phyloP scores from a whole-genome alignment of 2,888 invertebrate species.

The Acrocyrtus sp. region DNA sequence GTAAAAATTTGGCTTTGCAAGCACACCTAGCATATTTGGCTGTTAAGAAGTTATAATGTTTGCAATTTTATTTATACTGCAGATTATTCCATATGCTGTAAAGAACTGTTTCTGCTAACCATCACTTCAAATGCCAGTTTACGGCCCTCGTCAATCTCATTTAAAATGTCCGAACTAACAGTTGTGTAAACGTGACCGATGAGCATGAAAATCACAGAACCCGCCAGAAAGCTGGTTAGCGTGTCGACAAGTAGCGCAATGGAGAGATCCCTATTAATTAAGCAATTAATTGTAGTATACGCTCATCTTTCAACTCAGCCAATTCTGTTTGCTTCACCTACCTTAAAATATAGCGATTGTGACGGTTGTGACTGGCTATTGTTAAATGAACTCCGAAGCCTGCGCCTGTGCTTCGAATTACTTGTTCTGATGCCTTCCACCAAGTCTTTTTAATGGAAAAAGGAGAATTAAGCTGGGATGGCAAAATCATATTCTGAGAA shows the following conservation, averaged over 20 bases:
- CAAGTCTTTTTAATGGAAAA: conserved; percentile 17
- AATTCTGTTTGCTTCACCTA: not conserved
- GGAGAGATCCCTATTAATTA: conserved; percentile 14
- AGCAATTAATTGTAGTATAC: too few species aligned
- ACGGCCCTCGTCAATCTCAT: conserved; percentile 5
- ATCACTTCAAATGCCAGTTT: conserved; percentile 24
- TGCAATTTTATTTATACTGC: not conserved
- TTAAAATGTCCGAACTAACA: not conserved
- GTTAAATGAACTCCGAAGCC: conserved; percentile 28
- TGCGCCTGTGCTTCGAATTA: conserved; percentile 16
- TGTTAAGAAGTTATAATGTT: conserved; percentile 1
- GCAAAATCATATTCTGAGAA: too few species aligned
- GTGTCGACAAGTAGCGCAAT: not conserved
- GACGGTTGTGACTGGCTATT: conserved; percentile 11
- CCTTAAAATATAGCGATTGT: not conserved
- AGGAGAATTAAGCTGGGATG: too few species aligned
- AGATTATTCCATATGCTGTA: too few species aligned
- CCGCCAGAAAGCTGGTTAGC: conserved; percentile 2
- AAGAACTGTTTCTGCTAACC: conserved; percentile 3
- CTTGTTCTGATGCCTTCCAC: conserved; percentile 30
- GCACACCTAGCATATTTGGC: conserved; percentile 21
- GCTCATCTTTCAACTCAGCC: too few species aligned
- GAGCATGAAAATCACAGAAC: conserved; percentile 26
- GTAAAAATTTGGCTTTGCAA: conserved; percentile 33
- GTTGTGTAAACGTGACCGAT: conserved; percentile 18